These are phyloP conservation scores for Melanocharis versteri DNA, from an alignment of 2,113 vertebrate genomes.

Conservation along the genomic window DNA sequence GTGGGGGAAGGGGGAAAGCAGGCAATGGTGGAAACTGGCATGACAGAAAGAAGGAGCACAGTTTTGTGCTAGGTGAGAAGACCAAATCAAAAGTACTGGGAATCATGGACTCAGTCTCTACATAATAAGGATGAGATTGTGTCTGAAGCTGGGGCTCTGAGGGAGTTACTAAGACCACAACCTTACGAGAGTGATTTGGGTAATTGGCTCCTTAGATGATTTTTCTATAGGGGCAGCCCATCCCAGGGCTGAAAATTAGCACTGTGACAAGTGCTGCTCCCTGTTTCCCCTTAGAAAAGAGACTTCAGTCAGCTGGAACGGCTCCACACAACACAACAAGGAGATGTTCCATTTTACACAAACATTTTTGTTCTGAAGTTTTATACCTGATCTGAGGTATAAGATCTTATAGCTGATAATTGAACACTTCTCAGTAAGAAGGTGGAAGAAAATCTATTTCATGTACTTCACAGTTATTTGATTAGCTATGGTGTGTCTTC, in stretches of 20 bases:
- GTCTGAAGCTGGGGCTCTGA: neutral
- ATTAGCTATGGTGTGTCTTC: neutral
- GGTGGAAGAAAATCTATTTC: slow-evolving; percentile 13
- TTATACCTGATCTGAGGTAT: neutral
- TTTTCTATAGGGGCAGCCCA: neutral
- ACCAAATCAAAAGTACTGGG: neutral
- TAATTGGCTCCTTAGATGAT: neutral
- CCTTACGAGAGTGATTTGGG: neutral
- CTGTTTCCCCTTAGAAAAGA: neutral
- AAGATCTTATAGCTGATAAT: slow-evolving; percentile 47
- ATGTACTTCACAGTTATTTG: slow-evolving; percentile 46
- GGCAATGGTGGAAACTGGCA: neutral
- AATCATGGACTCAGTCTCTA: neutral
- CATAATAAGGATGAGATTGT: neutral
- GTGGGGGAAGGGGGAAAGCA: neutral
- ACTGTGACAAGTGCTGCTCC: neutral
- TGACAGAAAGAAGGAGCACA: neutral
- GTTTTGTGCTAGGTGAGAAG: neutral
- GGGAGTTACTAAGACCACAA: neutral
- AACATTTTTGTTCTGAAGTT: neutral
- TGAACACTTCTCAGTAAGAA: slow-evolving; percentile 14
- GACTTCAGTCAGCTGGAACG: neutral
- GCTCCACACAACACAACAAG: neutral
- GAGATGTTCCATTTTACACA: neutral
- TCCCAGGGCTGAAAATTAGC: neutral